Percentiles rank a stretch among this genome's conserved stretches.
Evolutionary conservation across 2,113 vertebrate species (phyloP).

Genomic region (Tinamus guttatus): DNA sequence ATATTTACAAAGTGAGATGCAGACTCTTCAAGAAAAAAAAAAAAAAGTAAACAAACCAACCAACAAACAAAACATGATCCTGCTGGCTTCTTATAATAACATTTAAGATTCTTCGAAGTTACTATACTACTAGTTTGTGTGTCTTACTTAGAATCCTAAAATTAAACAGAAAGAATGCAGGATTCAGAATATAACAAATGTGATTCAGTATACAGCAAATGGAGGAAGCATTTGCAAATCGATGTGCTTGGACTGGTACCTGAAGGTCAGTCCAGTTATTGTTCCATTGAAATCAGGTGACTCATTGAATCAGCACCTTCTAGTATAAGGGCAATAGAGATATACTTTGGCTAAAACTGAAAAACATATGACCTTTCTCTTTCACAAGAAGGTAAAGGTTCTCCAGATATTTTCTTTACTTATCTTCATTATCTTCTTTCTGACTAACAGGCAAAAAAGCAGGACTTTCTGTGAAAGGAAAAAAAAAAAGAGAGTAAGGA

Average conservation of each 20-base stretch:
- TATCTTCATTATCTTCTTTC: no score
- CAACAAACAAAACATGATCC: no score
- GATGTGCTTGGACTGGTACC: accelerated
- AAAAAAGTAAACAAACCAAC: no score
- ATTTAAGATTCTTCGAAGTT: background rate
- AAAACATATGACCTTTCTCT: background rate
- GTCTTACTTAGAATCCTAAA: background rate
- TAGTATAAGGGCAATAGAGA: accelerated
- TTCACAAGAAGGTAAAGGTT: background rate
- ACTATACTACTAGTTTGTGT: background rate
- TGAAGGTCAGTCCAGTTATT: background rate
- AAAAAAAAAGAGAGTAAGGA: background rate
- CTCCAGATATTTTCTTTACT: background rate
- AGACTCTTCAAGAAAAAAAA: background rate
- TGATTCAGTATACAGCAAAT: background rate
- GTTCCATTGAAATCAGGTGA: background rate
- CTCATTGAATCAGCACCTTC: accelerated
- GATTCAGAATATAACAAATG: background rate
- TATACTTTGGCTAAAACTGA: background rate
- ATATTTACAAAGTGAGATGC: background rate
- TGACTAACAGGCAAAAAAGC: background rate
- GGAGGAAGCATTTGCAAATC: background rate
- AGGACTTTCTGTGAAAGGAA: background rate
- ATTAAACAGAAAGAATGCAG: background rate
- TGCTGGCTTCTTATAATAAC: background rate